Conservation (phyloP, 2,113 vertebrate species). For the Tachycineta bicolor region DNA sequence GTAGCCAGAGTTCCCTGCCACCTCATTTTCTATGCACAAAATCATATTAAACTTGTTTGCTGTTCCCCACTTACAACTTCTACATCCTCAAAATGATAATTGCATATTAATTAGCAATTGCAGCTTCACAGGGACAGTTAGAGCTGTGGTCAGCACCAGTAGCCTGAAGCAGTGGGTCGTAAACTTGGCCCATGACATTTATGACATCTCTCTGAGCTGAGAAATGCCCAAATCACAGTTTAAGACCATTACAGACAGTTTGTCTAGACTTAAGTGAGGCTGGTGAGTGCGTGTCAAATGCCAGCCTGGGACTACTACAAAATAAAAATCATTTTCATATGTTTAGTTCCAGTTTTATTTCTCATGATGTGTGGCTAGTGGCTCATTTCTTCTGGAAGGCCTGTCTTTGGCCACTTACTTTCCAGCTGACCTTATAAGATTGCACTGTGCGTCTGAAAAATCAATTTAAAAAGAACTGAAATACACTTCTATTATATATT, state of each 20-base stretch:
- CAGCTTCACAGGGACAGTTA: background rate
- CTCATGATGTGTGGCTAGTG: background rate
- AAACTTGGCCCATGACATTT: background rate
- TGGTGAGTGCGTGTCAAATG: background rate
- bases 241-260: background rate
- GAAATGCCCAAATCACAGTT: background rate
- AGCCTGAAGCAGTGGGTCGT: background rate
- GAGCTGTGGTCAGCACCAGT: background rate
- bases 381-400: background rate
- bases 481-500: conserved; percentile 65
- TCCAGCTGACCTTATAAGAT: conserved; percentile 2
- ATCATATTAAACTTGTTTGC: background rate
- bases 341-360: background rate
- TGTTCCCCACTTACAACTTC: background rate
- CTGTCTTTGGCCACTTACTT: background rate
- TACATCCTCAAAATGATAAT: background rate
- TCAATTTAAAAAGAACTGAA: conserved; percentile 27
- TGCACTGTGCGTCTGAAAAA: conserved; percentile 21
- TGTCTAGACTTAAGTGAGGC: background rate
- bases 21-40: background rate
- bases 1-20: background rate
- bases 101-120: background rate
- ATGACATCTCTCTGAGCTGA: background rate
- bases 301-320: background rate
- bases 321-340: background rate